Evolutionary conservation across 2,113 vertebrate genomes (phyloP).

Genomic region (Dicerorhinus sumatrensis): DNA sequence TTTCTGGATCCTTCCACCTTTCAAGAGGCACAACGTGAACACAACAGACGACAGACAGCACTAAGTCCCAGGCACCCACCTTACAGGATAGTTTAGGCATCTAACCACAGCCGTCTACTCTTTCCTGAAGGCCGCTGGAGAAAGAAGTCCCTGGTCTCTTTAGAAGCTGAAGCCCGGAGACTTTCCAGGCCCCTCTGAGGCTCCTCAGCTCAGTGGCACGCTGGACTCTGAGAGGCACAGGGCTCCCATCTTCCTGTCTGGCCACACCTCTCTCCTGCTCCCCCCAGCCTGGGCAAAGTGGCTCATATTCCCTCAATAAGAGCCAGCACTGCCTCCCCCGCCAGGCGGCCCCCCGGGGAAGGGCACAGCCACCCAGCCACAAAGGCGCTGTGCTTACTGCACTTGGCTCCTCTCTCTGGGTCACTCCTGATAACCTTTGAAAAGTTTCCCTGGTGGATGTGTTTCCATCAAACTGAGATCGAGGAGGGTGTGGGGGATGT

Average conservation of each 20-base stretch:
- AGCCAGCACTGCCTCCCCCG: not conserved
- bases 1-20: not conserved
- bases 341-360: not conserved
- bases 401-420: not conserved
- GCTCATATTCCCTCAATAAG: not conserved
- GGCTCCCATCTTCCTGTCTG: not conserved
- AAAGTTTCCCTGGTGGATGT: not conserved
- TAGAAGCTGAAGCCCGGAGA: not conserved
- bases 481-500: not conserved
- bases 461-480: not conserved
- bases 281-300: not conserved
- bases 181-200: not conserved
- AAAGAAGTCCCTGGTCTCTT: not conserved
- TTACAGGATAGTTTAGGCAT: not conserved
- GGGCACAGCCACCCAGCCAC: not conserved
- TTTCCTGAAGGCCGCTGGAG: not conserved
- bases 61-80: not conserved
- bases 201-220: not conserved
- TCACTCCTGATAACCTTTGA: not conserved
- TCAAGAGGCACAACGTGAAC: not conserved
- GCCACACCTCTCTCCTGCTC: not conserved
- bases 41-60: not conserved
- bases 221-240: not conserved
- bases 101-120: not conserved
- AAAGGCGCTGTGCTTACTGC: not conserved